Evolutionary conservation across 92 coral and sea anemone species (phyloP), one percentile per base, ranked within the genome.

Genomic region (Porites evermanni): DNA sequence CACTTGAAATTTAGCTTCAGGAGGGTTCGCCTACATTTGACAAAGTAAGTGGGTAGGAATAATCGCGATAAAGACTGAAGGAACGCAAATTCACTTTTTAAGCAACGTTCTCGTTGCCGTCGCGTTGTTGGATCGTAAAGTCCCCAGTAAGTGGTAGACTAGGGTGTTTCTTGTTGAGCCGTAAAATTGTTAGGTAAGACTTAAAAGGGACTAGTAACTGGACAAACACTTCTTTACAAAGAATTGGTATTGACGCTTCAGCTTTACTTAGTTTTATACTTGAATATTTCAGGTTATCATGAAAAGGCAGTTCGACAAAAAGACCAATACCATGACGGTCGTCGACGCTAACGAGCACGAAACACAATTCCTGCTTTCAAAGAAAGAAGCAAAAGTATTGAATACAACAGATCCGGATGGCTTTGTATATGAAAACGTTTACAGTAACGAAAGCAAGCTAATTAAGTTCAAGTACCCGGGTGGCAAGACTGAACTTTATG

Each of bases 351-450:
- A 89, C 65, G 90, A 88, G 17, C 84, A 91, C 29, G 54, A 78
- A 56, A 92, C 91, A 70, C 59, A 77, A 13, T 93, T 87, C 86
- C 74, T 79, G 10, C 70, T 83, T 11, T 65, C 77, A 60, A 56
- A 83, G 44, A 90, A 90, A 63, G 81, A 91, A 59, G 61, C 61
- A 56, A 52, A 70, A 13, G 66, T 85, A 11, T 64, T 83, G 12
- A 93, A 93, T 82, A 79, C 86, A 72, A 93, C 93, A 26, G 95
- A 93, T 80, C 81, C 91, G 11, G 89, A 75, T 24, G 95, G 97
- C 16, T 82, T 74, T 79, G 87, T 66, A 51, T 94, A 92, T 68
- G 86, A 86, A 64, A 81, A 86, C 16, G 74, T 66, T 44, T 94
- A 91, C 80, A 85, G 84, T 75, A 56, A 65, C 53, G 60, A 82